These are phyloP conservation scores for Apomyelois bistriatella DNA, from an alignment of 2,888 invertebrate species.

Conservation along the genomic window DNA sequence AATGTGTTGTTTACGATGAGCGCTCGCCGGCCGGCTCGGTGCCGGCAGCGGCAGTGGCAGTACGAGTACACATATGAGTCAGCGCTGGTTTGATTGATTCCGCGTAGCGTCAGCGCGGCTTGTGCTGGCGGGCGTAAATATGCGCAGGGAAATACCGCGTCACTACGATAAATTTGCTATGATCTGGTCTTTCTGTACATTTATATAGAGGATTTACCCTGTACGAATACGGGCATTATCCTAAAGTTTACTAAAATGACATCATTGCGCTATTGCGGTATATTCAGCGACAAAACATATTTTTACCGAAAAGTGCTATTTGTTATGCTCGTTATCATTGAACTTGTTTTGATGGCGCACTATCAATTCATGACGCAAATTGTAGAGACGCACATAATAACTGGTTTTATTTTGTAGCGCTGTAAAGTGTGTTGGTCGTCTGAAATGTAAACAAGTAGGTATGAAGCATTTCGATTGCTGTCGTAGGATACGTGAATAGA, in stretches of 20 bases:
- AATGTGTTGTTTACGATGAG: constrained; percentile 43
- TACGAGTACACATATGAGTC: constrained; percentile 37
- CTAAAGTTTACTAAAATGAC: constrained; percentile 4
- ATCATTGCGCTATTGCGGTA: not conserved
- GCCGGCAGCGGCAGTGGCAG: constrained; percentile 11
- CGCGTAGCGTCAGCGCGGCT: constrained; percentile 32
- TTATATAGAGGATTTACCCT: constrained; percentile 3
- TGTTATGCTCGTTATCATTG: constrained; percentile 35
- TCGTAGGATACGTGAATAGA: not conserved
- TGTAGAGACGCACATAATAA: constrained; percentile 26
- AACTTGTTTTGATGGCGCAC: constrained; percentile 43
- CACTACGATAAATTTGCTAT: constrained; percentile 41
- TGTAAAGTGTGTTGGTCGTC: constrained; percentile 3
- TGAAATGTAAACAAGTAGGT: constrained; percentile 32
- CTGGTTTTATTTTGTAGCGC: constrained; percentile 10
- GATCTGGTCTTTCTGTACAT: constrained; percentile 7
- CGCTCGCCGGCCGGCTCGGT: constrained; percentile 21
- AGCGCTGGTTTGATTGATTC: constrained; percentile 46
- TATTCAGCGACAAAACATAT: not conserved
- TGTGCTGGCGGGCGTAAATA: constrained; percentile 36
- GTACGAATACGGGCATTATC: not conserved
- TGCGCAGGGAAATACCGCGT: constrained; percentile 59
- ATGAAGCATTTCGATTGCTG: not conserved
- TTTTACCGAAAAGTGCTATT: constrained; percentile 12
- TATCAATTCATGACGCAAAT: constrained; percentile 41